Evolutionary conservation across 2,888 invertebrate genomes (phyloP).

Genomic region (Octonoba sinensis): DNA sequence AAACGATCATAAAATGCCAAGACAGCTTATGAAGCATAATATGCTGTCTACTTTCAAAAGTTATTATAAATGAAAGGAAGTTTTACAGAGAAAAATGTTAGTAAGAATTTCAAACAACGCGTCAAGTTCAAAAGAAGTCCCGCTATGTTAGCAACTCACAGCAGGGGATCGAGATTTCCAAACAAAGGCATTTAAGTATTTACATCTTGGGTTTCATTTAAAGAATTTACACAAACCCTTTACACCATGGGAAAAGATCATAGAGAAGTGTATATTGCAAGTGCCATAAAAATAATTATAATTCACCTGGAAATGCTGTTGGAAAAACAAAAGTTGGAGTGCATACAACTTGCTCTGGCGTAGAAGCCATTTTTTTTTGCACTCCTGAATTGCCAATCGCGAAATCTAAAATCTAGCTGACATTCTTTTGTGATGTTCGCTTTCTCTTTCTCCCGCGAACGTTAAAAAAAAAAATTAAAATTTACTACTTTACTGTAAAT

Average conservation of each 20-base stretch:
- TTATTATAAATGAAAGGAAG: not conserved
- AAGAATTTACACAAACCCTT: not conserved
- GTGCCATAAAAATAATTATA: not conserved
- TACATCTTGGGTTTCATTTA: not conserved
- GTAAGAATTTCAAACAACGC: not conserved
- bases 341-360: slow-evolving; percentile 66
- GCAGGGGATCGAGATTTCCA: slow-evolving; percentile 40
- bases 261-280: not conserved
- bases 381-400: slow-evolving; percentile 1
- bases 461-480: too few relatives aligned
- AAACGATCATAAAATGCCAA: not conserved
- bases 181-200: slow-evolving; percentile 37
- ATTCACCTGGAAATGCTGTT: slow-evolving; percentile 65
- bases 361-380: slow-evolving; percentile 65
- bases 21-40: too few relatives aligned
- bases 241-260: too few relatives aligned
- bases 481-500: too few relatives aligned
- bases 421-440: too few relatives aligned
- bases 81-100: not conserved
- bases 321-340: slow-evolving; percentile 66
- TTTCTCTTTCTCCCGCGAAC: too few relatives aligned
- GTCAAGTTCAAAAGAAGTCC: slow-evolving; percentile 4
- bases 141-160: slow-evolving; percentile 39
- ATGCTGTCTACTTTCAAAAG: too few relatives aligned
- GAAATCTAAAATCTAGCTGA: not conserved